A percentile compares a stretch with the other conserved stretches of the same genome.
These are phyloP conservation scores for Monopis laevigella DNA, from an alignment of 2,888 invertebrate genomes.

Conservation along the genomic window DNA sequence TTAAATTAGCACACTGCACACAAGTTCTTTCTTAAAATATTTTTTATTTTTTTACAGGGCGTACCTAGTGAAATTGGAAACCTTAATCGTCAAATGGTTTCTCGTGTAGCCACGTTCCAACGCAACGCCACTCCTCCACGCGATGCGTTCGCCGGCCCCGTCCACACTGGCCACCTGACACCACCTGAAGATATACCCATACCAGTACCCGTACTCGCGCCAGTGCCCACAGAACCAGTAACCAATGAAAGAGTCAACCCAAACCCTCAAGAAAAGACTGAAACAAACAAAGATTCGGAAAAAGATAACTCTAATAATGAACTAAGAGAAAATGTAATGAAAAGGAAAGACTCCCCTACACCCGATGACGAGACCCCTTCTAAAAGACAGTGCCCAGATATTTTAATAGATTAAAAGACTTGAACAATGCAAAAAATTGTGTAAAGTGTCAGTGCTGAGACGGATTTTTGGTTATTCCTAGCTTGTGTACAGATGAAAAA, in stretches of 20 bases:
- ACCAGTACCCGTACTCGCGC: too few species aligned
- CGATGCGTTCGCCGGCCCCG: not conserved
- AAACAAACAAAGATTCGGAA: not conserved
- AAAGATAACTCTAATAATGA: conserved; percentile 28
- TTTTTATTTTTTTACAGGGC: too few species aligned
- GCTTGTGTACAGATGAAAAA: too few species aligned
- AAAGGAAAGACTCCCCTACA: conserved; percentile 45
- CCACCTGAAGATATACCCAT: not conserved
- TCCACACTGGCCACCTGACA: not conserved
- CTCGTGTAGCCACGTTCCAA: not conserved
- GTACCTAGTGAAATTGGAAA: not conserved
- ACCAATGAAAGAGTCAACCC: conserved; percentile 33
- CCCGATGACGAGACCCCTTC: conserved; percentile 40
- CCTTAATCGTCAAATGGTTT: not conserved
- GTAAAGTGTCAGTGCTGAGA: conserved; percentile 1
- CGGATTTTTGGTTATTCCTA: too few species aligned
- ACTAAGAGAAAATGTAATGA: conserved; percentile 32
- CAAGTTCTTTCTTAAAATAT: too few species aligned
- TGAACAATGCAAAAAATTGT: conserved; percentile 11
- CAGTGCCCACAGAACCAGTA: conserved; percentile 27
- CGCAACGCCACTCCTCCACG: not conserved
- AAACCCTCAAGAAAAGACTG: conserved; percentile 8
- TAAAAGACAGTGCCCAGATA: conserved; percentile 54
- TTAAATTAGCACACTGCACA: too few species aligned
- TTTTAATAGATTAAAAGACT: conserved; percentile 45